Conservation (phyloP, 2,797 vertebrate species). For the Streptopelia turtur region DNA sequence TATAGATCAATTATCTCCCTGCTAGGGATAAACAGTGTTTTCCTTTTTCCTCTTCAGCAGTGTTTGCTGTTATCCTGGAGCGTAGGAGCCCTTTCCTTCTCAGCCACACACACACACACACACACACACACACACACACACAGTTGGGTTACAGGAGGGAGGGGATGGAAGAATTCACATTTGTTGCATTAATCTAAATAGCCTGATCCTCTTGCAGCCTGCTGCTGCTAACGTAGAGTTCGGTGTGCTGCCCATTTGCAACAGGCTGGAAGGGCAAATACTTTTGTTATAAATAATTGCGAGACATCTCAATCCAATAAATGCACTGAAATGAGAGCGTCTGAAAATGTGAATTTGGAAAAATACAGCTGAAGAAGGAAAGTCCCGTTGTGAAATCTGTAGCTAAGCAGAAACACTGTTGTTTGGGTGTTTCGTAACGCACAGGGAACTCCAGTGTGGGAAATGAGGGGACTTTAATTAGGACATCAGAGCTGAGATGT, state of each 20-base stretch:
- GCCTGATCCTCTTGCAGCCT: not conserved
- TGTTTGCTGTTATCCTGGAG: slow-evolving; percentile 30
- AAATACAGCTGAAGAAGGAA: slow-evolving; percentile 52
- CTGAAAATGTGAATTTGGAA: slow-evolving; percentile 32
- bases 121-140: rapidly evolving
- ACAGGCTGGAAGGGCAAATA: not conserved
- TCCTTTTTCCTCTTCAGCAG: slow-evolving; percentile 48
- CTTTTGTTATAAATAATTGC: slow-evolving; percentile 19
- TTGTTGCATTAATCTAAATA: slow-evolving; percentile 43
- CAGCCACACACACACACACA: not conserved
- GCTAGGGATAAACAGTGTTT: slow-evolving; percentile 55
- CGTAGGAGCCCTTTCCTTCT: slow-evolving; percentile 33
- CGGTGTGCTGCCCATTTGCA: not conserved
- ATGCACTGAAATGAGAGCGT: not conserved
- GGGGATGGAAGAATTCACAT: slow-evolving; percentile 20
- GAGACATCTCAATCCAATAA: slow-evolving; percentile 40
- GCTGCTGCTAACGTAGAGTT: not conserved
- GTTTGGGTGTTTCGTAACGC: slow-evolving; percentile 3
- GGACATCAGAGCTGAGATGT: not conserved
- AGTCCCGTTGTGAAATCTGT: slow-evolving; percentile 45
- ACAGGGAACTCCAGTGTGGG: not conserved
- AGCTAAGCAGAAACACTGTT: not conserved
- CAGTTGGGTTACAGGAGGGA: not conserved
- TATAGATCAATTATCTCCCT: slow-evolving; percentile 71
- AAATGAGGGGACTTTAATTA: not conserved